phyloP scores from a whole-genome alignment of 2,113 vertebrate species.

The Odobenus rosmarus region DNA sequence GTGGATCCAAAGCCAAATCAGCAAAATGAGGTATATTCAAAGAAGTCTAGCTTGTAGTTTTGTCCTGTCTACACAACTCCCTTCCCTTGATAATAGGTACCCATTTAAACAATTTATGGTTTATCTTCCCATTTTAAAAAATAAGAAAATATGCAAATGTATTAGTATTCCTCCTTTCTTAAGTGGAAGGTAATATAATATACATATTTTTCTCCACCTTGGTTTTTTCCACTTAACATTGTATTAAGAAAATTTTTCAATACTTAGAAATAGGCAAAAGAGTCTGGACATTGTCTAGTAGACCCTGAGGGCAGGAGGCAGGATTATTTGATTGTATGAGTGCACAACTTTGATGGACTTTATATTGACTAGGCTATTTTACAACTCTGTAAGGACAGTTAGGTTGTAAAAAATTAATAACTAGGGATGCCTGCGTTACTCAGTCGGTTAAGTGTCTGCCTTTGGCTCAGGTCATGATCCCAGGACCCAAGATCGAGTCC shows the following conservation, averaged over 20 bases:
- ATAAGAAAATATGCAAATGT: neutral
- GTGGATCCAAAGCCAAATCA: neutral
- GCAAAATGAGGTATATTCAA: neutral
- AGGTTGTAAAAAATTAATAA: neutral
- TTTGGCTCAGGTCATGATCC: neutral
- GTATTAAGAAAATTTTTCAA: neutral
- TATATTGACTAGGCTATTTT: neutral
- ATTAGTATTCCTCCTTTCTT: neutral
- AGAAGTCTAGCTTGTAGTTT: neutral
- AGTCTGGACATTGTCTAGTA: neutral
- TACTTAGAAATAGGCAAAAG: neutral
- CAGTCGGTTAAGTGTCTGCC: neutral
- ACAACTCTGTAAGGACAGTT: neutral
- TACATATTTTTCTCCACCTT: neutral
- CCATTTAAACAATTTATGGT: neutral
- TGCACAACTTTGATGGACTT: neutral
- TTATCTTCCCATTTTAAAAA: neutral
- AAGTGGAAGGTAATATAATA: neutral
- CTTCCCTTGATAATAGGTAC: neutral
- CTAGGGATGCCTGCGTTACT: neutral
- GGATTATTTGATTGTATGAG: neutral
- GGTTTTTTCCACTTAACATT: neutral
- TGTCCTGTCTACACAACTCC: neutral
- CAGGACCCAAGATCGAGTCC: accelerated
- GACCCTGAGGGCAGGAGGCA: too few species aligned